Base-by-base conservation (phyloP, 2,797 vertebrate genomes). In the Tadarida brasiliensis region DNA sequence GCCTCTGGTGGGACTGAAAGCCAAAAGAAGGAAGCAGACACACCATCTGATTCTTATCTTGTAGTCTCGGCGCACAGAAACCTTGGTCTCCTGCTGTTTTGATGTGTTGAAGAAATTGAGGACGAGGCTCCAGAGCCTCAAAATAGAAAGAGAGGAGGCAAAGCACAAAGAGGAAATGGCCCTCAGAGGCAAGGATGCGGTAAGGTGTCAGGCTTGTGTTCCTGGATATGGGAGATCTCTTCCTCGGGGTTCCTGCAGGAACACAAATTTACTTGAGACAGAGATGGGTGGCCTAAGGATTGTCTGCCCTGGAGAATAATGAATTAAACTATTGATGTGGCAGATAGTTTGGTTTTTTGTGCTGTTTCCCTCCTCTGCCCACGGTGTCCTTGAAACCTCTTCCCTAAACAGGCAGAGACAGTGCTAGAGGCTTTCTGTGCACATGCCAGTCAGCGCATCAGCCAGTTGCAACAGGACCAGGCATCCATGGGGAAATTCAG, bases 341-440 rank as follows among this genome's bases (percentile, higher is more conserved):
- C 16, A n/a, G 49, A 14, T 70, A 61, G 54, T 77, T 19, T 1
- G 28, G 51, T 14, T 57, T 94, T 95, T 76, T 97, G 67, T 82
- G 65, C 56, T 35, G 1, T 94, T 92, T 89, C 22, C 7, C 56
- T 91, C 74, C 49, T 47, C n/a, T 87, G 73, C 22, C 49, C 15
- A 74, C 6, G 0, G 0, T 51, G 14, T 87, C 74, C 47, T 95
- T 47, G 11, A 28, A 88, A 88, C 39, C 24, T 76, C 26, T 91
- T 86, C 71, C 68, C 68, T 97, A 0, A 57, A 80, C 97, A 99
- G 99, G 98, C 98, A 57, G 98, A 99, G 89, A 82, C 94, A 67
- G 97, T 99, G 96, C 47, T 99, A 61, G 98, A 99, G 56, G 98
- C 98, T 95, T 98, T 99, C 93, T 98, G 99, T 93, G 97, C 86